These are phyloP conservation scores for Cotesia chilonis DNA, from an alignment of 1,140 invertebrate genomes.

Conservation along the genomic window DNA sequence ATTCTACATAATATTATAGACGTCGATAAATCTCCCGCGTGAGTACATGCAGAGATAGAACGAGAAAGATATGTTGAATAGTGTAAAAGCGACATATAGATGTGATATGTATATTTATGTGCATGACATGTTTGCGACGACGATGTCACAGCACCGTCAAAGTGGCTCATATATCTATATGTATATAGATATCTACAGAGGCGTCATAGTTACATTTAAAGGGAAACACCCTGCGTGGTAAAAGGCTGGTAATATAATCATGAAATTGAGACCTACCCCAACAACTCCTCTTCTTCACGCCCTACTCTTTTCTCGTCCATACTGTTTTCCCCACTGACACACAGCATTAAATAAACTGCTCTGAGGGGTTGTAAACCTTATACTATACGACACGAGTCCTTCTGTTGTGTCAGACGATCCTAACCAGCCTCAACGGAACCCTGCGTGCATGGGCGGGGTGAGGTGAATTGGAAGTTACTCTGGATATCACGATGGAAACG, in stretches of 20 bases:
- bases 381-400: background rate
- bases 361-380: conserved; percentile 53
- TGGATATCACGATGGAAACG: conserved; percentile 21
- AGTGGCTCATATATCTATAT: too few relatives aligned
- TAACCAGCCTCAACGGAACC: conserved; percentile 27
- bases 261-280: conserved; percentile 46
- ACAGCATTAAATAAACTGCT: conserved; percentile 27
- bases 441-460: conserved; percentile 27
- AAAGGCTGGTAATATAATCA: conserved; percentile 45
- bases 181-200: background rate
- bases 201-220: background rate
- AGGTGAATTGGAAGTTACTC: background rate
- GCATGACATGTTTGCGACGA: too few relatives aligned
- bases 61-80: too few relatives aligned
- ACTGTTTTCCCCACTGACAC: conserved; percentile 34
- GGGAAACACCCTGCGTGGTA: conserved; percentile 33
- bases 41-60: background rate
- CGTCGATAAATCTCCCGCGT: too few relatives aligned
- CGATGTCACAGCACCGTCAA: too few relatives aligned
- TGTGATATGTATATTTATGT: too few relatives aligned
- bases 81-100: too few relatives aligned
- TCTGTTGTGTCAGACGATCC: conserved; percentile 10
- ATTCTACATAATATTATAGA: background rate
- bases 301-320: conserved; percentile 15
- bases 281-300: conserved; percentile 33